Evolutionary conservation across 2,888 invertebrate genomes (phyloP).

Genomic region (Penaeus monodon): DNA sequence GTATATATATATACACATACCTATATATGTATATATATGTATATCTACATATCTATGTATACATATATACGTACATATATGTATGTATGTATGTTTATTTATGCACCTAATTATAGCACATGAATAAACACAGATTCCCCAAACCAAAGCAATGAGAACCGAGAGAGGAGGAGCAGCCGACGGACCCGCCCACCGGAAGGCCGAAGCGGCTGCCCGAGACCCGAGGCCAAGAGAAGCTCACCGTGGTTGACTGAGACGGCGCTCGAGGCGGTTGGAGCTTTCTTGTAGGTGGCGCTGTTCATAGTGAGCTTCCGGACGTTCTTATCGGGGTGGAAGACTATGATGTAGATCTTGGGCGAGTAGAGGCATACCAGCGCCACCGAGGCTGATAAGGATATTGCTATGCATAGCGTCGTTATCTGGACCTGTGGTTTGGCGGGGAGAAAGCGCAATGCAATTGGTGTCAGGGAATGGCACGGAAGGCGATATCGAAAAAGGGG

Average conservation of each 20-base stretch:
- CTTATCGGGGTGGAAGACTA: conserved; percentile 81
- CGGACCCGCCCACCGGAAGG: too few relatives aligned
- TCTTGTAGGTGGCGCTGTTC: conserved; percentile 70
- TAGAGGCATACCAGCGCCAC: conserved; percentile 80
- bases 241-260: conserved; percentile 55
- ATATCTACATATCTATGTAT: background rate
- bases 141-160: too few relatives aligned
- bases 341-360: conserved; percentile 81
- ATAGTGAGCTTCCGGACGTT: conserved; percentile 76
- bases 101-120: too few relatives aligned
- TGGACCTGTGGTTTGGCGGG: conserved; percentile 47
- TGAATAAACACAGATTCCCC: too few relatives aligned
- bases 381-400: conserved; percentile 79
- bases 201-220: too few relatives aligned
- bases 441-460: too few relatives aligned
- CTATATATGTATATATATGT: background rate
- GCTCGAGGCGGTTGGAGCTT: conserved; percentile 66
- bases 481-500: too few relatives aligned
- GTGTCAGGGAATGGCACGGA: too few relatives aligned
- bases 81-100: background rate
- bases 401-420: conserved; percentile 77
- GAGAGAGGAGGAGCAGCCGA: too few relatives aligned
- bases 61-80: background rate
- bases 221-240: background rate
- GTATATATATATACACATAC: background rate